phyloP scores from a whole-genome alignment of 1,140 invertebrate species.

The Lutraria rhynchaena region DNA sequence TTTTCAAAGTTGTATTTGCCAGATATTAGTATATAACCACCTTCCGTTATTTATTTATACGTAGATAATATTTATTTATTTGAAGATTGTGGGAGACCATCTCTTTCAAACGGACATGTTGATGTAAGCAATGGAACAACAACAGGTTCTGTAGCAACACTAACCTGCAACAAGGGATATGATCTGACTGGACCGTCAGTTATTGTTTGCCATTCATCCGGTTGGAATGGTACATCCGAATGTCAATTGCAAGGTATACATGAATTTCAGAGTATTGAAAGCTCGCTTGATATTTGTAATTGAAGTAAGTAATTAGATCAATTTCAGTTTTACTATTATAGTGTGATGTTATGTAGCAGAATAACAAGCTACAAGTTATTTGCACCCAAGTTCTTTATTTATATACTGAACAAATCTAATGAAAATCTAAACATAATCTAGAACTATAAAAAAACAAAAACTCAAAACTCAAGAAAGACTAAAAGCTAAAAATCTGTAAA shows the following conservation, averaged over 20 bases:
- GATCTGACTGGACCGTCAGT: not conserved
- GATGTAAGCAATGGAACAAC: not conserved
- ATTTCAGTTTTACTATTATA: not conserved
- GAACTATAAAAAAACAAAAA: too few relatives aligned
- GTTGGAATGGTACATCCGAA: not conserved
- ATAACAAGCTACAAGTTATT: too few relatives aligned
- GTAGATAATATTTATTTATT: not conserved
- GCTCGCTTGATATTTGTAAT: not conserved
- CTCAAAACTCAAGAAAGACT: too few relatives aligned
- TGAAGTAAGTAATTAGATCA: not conserved
- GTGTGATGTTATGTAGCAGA: too few relatives aligned
- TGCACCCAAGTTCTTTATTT: too few relatives aligned
- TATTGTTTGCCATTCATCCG: not conserved
- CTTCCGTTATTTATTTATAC: too few relatives aligned
- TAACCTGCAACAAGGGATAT: not conserved
- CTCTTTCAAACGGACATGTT: not conserved
- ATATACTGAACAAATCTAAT: too few relatives aligned
- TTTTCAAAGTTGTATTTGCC: not conserved
- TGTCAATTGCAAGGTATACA: not conserved
- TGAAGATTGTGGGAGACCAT: not conserved
- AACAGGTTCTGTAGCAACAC: not conserved
- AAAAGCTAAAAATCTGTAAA: too few relatives aligned
- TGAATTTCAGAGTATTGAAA: not conserved
- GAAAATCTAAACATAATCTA: too few relatives aligned
- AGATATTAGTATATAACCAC: not conserved